Percentiles rank a stretch among this genome's conserved stretches.
phyloP scores from a whole-genome alignment of 1,140 invertebrate species.

The Tetranychus urticae region DNA sequence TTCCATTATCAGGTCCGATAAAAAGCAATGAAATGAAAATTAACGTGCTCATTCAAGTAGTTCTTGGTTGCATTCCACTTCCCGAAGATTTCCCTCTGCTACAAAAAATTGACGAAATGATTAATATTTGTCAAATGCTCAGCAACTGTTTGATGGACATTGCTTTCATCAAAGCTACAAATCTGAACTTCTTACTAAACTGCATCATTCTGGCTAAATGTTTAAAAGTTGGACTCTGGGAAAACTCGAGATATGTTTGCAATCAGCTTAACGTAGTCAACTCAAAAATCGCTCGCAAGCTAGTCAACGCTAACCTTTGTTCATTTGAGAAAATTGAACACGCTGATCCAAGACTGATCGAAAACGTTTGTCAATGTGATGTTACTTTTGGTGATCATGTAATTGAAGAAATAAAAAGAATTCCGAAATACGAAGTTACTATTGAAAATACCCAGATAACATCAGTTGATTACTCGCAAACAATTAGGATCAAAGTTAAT shows the following conservation, averaged over 20 bases:
- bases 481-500: too few species aligned
- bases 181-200: slow-evolving; percentile 21
- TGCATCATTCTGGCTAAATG: slow-evolving; percentile 17
- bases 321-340: slow-evolving; percentile 35
- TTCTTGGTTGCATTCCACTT: slow-evolving; percentile 33
- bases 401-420: neutral
- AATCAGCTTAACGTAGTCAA: slow-evolving; percentile 46
- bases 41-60: slow-evolving; percentile 45
- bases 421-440: neutral
- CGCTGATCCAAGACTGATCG: slow-evolving; percentile 42
- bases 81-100: slow-evolving; percentile 32
- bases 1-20: slow-evolving; percentile 33
- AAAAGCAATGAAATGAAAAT: slow-evolving; percentile 36
- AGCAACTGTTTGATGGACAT: slow-evolving; percentile 30
- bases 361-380: slow-evolving; percentile 30
- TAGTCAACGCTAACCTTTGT: slow-evolving; percentile 37
- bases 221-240: slow-evolving; percentile 34
- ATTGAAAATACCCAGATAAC: neutral
- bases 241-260: slow-evolving; percentile 39
- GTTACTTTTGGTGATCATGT: slow-evolving; percentile 25
- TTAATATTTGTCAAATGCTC: slow-evolving; percentile 36
- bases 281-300: slow-evolving; percentile 27
- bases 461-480: too few species aligned
- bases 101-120: slow-evolving; percentile 41
- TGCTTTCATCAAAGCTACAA: slow-evolving; percentile 19